These are phyloP conservation scores for Hydra vulgaris DNA, from an alignment of 30 jellyfish, hydroid and myxozoan genomes.

Conservation along the genomic window DNA sequence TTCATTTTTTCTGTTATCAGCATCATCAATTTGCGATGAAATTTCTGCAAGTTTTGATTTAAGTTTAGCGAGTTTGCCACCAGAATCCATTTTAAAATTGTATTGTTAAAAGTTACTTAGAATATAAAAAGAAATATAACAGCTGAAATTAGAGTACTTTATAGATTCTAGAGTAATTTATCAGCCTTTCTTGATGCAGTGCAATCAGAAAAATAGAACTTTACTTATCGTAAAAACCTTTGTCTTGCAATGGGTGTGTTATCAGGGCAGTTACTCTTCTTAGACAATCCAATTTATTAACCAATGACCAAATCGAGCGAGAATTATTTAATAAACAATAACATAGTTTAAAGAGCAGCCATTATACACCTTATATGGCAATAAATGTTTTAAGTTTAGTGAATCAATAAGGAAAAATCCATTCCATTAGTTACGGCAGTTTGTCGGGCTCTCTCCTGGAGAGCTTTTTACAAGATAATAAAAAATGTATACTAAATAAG, in stretches of 20 bases:
- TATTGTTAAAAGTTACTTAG: not conserved
- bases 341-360: not conserved
- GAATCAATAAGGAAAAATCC: not conserved
- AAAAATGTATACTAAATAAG: too few species aligned
- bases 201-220: not conserved
- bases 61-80: constrained; percentile 34
- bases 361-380: constrained; percentile 3
- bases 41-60: constrained; percentile 53
- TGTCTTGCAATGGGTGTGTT: constrained; percentile 26
- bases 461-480: not conserved
- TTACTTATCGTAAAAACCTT: not conserved
- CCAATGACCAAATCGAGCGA: constrained; percentile 21
- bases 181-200: not conserved
- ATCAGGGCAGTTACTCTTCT: constrained; percentile 20
- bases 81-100: not conserved
- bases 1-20: constrained; percentile 56
- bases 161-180: not conserved
- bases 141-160: not conserved
- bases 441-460: not conserved
- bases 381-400: not conserved
- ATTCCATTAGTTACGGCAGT: not conserved
- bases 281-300: constrained; percentile 7
- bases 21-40: constrained; percentile 69
- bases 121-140: too few species aligned
- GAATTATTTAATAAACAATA: not conserved